Evolutionary conservation across 2,113 vertebrate genomes (phyloP).

Genomic region (Pycnonotus jocosus): DNA sequence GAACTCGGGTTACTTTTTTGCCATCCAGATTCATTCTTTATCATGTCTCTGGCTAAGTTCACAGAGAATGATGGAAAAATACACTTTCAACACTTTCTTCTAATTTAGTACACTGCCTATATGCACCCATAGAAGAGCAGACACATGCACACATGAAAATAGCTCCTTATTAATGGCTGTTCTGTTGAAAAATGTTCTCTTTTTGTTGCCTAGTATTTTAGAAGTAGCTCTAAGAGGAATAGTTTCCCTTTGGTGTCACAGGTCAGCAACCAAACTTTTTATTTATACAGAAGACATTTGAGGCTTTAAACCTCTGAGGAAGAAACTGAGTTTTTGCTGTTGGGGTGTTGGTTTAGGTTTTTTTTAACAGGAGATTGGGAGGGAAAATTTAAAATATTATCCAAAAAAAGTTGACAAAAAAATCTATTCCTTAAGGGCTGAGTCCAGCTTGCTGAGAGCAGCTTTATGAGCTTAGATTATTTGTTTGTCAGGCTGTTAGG

Average conservation of each 20-base stretch:
- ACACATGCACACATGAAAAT: neutral
- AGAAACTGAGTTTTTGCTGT: neutral
- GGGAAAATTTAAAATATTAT: neutral
- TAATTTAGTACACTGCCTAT: neutral
- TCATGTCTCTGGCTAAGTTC: neutral
- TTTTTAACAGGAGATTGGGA: neutral
- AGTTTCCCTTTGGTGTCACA: neutral
- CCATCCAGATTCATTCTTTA: neutral
- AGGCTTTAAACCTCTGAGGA: neutral
- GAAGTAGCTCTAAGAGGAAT: conserved; percentile 10
- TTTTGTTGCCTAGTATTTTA: neutral
- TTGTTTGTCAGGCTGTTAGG: neutral
- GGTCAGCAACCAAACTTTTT: neutral
- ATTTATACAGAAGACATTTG: neutral
- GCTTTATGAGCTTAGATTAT: neutral
- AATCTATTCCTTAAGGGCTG: neutral
- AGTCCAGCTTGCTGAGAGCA: neutral
- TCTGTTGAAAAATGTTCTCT: neutral
- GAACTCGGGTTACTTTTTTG: neutral
- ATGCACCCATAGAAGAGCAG: neutral
- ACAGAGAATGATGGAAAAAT: neutral
- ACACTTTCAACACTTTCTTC: neutral
- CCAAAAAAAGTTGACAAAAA: neutral
- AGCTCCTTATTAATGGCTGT: neutral
- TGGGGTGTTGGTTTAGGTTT: too few relatives aligned